Conservation (phyloP, 2,113 vertebrate species). For the Solea senegalensis region DNA sequence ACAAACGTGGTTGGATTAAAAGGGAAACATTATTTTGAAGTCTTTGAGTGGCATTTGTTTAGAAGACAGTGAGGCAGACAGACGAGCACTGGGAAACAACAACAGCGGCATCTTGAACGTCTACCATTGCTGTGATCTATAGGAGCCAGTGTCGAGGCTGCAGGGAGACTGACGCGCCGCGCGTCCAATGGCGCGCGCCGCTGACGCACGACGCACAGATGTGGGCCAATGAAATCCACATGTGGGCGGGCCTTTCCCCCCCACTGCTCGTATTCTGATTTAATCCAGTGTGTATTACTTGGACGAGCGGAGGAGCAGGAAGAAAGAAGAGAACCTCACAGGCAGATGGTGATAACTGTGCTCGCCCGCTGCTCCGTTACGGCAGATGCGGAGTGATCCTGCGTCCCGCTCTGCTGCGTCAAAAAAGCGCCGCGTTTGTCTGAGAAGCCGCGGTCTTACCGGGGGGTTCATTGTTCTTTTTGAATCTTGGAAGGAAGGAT, state of each 20-base stretch:
- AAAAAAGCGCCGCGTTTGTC: neutral
- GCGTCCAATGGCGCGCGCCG: conserved; percentile 59
- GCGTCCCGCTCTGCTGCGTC: neutral
- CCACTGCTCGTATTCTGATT: conserved; percentile 48
- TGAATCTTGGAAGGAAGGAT: conserved; percentile 21
- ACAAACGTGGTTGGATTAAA: too few species aligned
- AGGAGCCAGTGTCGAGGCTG: conserved; percentile 7
- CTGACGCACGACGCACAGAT: neutral
- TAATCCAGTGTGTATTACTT: conserved; percentile 70
- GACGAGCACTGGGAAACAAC: conserved; percentile 23
- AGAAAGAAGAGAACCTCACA: neutral
- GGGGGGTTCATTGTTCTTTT: conserved; percentile 1
- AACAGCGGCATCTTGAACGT: conserved; percentile 62
- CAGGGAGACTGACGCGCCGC: neutral
- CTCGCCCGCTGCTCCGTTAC: neutral
- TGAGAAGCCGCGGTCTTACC: conserved; percentile 30
- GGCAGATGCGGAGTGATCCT: conserved; percentile 16
- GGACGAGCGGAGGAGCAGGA: conserved; percentile 43
- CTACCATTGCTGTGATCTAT: conserved; percentile 40
- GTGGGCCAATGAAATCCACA: conserved; percentile 53
- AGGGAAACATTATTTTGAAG: too few species aligned
- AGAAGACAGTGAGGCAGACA: conserved; percentile 8
- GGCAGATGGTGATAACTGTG: neutral
- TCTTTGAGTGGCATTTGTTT: neutral
- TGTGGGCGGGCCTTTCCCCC: conserved; percentile 49